Percentiles rank a stretch among this genome's conserved stretches.
These are phyloP conservation scores for Dendrocopos noguchii DNA, from an alignment of 2,113 vertebrate genomes.

Conservation along the genomic window DNA sequence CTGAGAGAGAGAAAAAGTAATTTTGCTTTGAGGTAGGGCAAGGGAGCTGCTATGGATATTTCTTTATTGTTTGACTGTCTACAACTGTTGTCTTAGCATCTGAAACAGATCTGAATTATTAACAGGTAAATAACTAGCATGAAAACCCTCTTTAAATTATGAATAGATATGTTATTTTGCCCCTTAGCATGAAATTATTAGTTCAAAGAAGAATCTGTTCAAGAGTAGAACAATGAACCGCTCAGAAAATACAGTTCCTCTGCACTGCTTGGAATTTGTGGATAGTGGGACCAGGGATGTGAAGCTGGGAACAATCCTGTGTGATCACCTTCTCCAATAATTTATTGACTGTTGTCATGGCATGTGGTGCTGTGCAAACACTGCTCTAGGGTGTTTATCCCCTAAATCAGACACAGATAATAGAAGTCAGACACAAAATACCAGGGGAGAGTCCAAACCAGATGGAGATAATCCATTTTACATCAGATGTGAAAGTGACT, in stretches of 20 bases:
- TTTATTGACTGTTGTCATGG: slow-evolving; percentile 49
- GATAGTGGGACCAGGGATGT: background rate
- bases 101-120: slow-evolving; percentile 4
- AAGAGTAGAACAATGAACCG: background rate
- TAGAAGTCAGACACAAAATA: slow-evolving; percentile 41
- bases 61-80: background rate
- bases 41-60: background rate
- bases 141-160: background rate
- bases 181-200: background rate
- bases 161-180: background rate
- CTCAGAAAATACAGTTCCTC: background rate
- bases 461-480: slow-evolving; percentile 51
- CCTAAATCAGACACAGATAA: slow-evolving; percentile 59
- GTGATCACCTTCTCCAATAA: background rate
- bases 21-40: background rate
- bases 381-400: slow-evolving; percentile 39
- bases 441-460: slow-evolving; percentile 23
- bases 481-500: background rate
- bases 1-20: background rate
- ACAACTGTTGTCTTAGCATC: background rate
- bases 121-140: background rate
- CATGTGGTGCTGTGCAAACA: slow-evolving; percentile 38
- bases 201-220: background rate
- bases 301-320: background rate
- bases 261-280: background rate